phyloP scores from a whole-genome alignment of 2,113 vertebrate species.

The Pelodiscus sinensis region DNA sequence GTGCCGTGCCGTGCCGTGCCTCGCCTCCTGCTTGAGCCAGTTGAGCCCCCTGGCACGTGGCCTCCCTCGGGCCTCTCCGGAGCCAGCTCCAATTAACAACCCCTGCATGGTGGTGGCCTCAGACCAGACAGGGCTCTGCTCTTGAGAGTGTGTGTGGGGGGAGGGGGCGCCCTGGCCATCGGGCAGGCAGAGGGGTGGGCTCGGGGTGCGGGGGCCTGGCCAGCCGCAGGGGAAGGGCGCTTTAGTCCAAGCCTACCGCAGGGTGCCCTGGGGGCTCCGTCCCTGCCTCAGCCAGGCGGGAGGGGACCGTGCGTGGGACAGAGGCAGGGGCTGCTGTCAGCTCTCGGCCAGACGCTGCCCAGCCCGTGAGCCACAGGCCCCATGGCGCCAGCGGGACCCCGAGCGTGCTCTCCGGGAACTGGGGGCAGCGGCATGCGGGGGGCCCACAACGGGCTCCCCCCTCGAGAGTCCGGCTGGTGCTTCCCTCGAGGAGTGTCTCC shows the following conservation, averaged over 20 bases:
- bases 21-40: neutral
- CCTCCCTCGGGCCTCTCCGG: conserved; percentile 55
- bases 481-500: rapidly evolving
- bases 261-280: neutral
- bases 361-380: neutral
- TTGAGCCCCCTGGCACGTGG: neutral
- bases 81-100: conserved; percentile 61
- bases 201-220: neutral
- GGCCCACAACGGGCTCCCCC: too few species aligned
- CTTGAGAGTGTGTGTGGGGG: conserved; percentile 80
- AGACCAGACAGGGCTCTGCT: conserved; percentile 78
- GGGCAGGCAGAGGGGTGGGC: neutral
- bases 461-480: too few species aligned
- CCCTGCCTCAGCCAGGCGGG: neutral
- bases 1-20: conserved; percentile 69
- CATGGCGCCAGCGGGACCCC: too few species aligned
- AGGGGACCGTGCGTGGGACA: neutral
- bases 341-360: too few species aligned
- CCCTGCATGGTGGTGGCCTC: conserved; percentile 77
- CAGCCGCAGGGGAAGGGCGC: neutral
- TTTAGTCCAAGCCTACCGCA: neutral
- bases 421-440: too few species aligned
- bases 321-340: neutral
- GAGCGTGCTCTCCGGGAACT: neutral
- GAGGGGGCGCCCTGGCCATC: neutral